Base-by-base conservation (phyloP, 2,797 vertebrate species). In the Lycodopsis pacificus region DNA sequence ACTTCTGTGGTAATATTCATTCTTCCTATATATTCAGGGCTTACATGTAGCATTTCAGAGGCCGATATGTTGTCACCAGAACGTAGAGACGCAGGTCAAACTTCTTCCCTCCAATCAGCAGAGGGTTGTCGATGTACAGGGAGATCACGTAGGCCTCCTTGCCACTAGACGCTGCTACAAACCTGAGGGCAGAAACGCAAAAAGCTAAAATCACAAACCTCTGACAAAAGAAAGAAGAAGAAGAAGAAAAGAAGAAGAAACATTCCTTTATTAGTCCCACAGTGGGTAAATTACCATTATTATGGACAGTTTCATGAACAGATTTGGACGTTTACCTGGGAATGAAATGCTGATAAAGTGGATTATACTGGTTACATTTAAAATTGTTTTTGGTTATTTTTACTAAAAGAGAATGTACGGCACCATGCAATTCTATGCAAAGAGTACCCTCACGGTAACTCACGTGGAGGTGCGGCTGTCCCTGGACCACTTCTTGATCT, bases 121-220 rank as follows among this genome's bases (percentile, higher is more conserved):
- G 87, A 0, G 98, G 98, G 77, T 98, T 99, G 92, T 96, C 98
- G 68, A 99, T 99, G 80, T 99, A 99, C 17, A 99, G 93, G 2
- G 98, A 99, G 93, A 99, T 99, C 80, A 99, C 98, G 8, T 99
- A 99, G 1, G 97, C 98, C 83, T 99, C 98, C 83, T 99, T 99
- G 22, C 95, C 95, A 69, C 95, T 96, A 61, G 95, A 92, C 68
- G 97, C 97, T 7, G 97, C 95, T 51, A 99, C 93, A 88, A 99
- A 99, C 89, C 98, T 93, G 81, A 4, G n/a, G 25, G 49, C 7
- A 49, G 30, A 32, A 6, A 32, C 30, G 5, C 30, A 32, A 59
- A 32, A 81, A 19, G 32, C 32, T 1, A 25, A n/a, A 58, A 46
- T 20, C 3, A 69, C 58, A 42, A 38, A 12, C 44, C 58, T 57